Conservation (phyloP, 2,888 invertebrate species). For the Apamea epomidion region DNA sequence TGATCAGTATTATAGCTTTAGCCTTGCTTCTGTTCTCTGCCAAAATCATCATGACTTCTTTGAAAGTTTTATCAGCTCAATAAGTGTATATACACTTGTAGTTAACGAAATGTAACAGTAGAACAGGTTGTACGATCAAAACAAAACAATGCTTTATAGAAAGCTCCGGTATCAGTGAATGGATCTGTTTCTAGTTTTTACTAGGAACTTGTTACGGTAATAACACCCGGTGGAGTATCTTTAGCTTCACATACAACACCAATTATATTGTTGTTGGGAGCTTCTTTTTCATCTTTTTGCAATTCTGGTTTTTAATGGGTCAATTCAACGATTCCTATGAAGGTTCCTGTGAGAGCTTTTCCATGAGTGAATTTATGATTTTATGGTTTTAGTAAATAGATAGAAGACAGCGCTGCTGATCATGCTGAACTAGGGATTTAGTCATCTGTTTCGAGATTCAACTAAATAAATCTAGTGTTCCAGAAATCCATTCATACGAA, state of each 20-base stretch:
- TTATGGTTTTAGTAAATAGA: neutral
- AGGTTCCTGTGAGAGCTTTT: neutral
- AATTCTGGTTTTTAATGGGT: neutral
- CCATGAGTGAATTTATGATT: neutral
- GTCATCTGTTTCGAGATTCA: neutral
- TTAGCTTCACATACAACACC: constrained; percentile 13
- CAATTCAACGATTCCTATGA: neutral
- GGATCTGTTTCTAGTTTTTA: constrained; percentile 65
- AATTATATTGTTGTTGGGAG: constrained; percentile 14
- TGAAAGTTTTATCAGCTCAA: neutral
- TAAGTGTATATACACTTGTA: constrained; percentile 5
- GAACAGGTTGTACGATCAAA: constrained; percentile 39
- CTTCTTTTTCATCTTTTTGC: neutral
- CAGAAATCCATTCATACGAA: neutral
- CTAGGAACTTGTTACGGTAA: constrained; percentile 41
- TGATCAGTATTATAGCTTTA: neutral
- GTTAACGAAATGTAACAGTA: constrained; percentile 30
- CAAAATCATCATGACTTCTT: neutral
- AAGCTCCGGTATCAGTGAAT: constrained; percentile 69
- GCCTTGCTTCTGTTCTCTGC: neutral
- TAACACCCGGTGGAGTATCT: constrained; percentile 10
- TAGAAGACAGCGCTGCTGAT: neutral
- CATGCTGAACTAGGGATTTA: neutral
- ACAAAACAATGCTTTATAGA: constrained; percentile 61
- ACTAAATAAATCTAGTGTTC: neutral